Evolutionary conservation across 2,797 vertebrate genomes (phyloP).

Genomic region (Coregonus sp.): DNA sequence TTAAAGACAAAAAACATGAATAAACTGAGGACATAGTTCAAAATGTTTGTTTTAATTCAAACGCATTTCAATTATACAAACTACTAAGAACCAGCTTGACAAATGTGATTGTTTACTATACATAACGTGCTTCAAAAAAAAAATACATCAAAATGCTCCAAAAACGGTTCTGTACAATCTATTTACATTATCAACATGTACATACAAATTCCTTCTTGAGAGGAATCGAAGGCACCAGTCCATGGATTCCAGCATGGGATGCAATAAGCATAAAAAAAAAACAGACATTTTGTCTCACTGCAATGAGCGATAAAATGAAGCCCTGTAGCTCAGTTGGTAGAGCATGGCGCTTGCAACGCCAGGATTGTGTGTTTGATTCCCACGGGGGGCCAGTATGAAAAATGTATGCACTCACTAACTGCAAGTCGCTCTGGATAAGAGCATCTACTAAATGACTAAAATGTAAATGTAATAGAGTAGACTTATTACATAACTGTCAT

Average conservation of each 20-base stretch:
- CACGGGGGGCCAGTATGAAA: too few species aligned
- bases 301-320: constrained; percentile 40
- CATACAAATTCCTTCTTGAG: constrained; percentile 60
- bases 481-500: constrained; percentile 48
- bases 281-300: constrained; percentile 33
- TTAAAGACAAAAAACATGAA: constrained; percentile 10
- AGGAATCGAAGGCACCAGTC: constrained; percentile 79
- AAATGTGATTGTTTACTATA: constrained; percentile 85
- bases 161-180: constrained; percentile 83
- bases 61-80: constrained; percentile 87
- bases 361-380: too few species aligned
- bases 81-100: constrained; percentile 96
- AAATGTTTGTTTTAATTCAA: constrained; percentile 71
- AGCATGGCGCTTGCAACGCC: too few species aligned
- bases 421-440: too few species aligned
- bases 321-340: background rate
- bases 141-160: constrained; percentile 77
- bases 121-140: constrained; percentile 98
- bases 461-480: background rate
- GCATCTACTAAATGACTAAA: too few species aligned
- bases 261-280: constrained; percentile 52
- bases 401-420: too few species aligned
- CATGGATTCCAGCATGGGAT: constrained; percentile 82
- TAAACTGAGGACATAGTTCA: constrained; percentile 19
- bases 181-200: constrained; percentile 90